Evolutionary conservation across 92 coral and sea anemone genomes (phyloP).

Genomic region (Porites rus): DNA sequence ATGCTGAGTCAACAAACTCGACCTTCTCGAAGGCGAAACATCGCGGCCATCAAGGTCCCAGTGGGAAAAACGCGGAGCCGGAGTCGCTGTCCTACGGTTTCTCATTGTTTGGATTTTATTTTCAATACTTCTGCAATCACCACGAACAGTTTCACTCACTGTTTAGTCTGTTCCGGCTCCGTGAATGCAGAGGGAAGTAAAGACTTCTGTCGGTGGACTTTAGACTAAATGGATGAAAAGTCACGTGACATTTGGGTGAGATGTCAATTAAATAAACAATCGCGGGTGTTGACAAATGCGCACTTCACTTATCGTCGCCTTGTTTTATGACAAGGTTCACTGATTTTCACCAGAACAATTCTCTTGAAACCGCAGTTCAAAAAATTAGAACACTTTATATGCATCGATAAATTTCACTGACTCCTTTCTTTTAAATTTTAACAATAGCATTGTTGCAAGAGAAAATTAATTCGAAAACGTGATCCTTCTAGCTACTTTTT

Average conservation of each 20-base stretch:
- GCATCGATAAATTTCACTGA: background rate
- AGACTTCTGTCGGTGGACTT: background rate
- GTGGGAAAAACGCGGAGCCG: constrained; percentile 8
- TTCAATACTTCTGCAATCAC: background rate
- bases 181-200: constrained; percentile 12
- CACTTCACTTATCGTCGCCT: background rate
- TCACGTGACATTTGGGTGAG: constrained; percentile 18
- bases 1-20: constrained; percentile 3
- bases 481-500: background rate
- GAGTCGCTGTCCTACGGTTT: constrained; percentile 14
- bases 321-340: background rate
- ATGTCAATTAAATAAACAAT: constrained; percentile 7
- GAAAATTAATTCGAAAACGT: background rate
- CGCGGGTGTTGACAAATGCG: background rate
- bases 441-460: no score
- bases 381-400: background rate
- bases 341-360: background rate
- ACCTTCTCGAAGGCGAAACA: constrained; percentile 7
- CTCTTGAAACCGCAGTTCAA: background rate
- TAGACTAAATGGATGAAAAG: constrained; percentile 12
- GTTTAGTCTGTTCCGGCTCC: background rate
- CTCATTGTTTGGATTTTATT: background rate
- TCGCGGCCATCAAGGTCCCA: background rate
- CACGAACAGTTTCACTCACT: background rate
- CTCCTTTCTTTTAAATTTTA: background rate